phyloP scores from a whole-genome alignment of 2,797 vertebrate genomes.

The Sebastes dallii region DNA sequence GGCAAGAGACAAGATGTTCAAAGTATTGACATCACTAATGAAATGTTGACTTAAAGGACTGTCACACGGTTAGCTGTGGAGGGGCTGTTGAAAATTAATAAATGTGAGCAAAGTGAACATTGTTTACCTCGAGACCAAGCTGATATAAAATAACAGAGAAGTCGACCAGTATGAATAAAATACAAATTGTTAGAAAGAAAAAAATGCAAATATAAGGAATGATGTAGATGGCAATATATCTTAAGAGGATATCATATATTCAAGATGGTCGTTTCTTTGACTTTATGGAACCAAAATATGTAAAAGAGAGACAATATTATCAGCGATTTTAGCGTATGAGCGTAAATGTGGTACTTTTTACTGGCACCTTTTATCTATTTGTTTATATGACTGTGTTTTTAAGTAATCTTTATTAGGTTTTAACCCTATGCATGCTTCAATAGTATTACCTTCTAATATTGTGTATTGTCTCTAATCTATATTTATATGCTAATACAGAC shows the following conservation, averaged over 20 bases:
- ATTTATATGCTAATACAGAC: neutral
- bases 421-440: neutral
- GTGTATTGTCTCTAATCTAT: neutral
- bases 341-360: neutral
- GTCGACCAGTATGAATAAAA: neutral
- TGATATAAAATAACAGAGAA: neutral
- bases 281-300: neutral
- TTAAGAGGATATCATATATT: neutral
- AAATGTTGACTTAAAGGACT: slow-evolving; percentile 2
- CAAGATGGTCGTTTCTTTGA: neutral
- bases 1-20: slow-evolving; percentile 9
- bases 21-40: neutral
- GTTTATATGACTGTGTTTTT: too few species aligned
- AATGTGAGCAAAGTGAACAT: neutral
- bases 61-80: neutral
- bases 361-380: too few species aligned
- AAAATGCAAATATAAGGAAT: neutral
- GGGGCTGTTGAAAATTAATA: neutral
- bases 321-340: fast-evolving
- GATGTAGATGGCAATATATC: neutral
- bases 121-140: neutral
- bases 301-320: neutral
- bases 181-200: neutral
- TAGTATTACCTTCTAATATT: neutral
- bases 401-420: neutral